Conservation (phyloP, 1,140 invertebrate genomes). For the Lasioglossum baleicum region DNA sequence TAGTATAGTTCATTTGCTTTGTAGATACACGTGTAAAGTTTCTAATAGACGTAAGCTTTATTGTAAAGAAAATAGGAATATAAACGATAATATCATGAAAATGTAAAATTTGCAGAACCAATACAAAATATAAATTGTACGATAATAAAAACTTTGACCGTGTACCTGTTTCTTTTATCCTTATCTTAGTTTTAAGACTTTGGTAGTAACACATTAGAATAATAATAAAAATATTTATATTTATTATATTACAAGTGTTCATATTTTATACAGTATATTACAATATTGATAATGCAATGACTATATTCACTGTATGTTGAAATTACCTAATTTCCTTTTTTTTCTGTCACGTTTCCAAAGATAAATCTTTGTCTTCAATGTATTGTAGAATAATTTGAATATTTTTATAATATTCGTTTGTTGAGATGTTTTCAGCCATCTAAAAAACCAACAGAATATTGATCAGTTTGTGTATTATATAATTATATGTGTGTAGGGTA, state of each 20-base stretch:
- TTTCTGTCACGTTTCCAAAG: neutral
- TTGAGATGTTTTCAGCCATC: slow-evolving; percentile 7
- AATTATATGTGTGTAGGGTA: neutral
- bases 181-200: slow-evolving; percentile 18
- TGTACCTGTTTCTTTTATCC: neutral
- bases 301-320: neutral
- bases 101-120: slow-evolving; percentile 28
- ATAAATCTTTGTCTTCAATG: slow-evolving; percentile 32
- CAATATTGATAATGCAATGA: neutral
- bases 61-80: slow-evolving; percentile 34
- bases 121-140: slow-evolving; percentile 46
- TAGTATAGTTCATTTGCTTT: slow-evolving; percentile 48
- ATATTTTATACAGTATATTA: neutral
- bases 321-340: neutral
- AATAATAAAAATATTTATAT: neutral
- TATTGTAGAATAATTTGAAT: slow-evolving; percentile 44
- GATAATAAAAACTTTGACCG: slow-evolving; percentile 37
- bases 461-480: no score
- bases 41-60: slow-evolving; percentile 40
- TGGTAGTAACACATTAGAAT: neutral
- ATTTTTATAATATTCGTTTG: slow-evolving; percentile 52
- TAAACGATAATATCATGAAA: slow-evolving; percentile 12
- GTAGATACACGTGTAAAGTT: slow-evolving; percentile 47
- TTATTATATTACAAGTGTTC: slow-evolving; percentile 12
- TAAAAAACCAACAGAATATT: slow-evolving; percentile 28